phyloP scores from a whole-genome alignment of 2,888 invertebrate species.

The Brachyopa scutellaris region DNA sequence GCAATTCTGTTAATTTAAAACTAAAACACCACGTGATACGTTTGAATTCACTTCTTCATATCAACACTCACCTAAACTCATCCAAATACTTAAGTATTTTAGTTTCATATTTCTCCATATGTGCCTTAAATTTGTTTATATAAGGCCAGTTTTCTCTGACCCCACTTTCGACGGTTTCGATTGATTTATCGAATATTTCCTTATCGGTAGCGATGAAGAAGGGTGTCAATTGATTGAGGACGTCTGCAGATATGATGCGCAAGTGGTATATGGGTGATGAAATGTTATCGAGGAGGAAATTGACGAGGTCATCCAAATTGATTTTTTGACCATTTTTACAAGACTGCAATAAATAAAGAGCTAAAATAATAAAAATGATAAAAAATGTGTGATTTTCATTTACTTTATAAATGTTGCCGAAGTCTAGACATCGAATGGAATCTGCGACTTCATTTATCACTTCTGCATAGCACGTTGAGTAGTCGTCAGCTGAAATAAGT shows the following conservation, averaged over 20 bases:
- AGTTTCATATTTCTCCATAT: conserved; percentile 77
- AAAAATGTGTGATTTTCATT: conserved; percentile 1
- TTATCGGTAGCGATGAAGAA: conserved; percentile 79
- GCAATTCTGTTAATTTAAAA: conserved; percentile 79
- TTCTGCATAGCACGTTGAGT: conserved; percentile 73
- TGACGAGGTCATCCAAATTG: conserved; percentile 77
- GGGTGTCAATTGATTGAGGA: conserved; percentile 77
- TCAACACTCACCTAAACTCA: conserved; percentile 77
- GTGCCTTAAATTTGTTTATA: conserved; percentile 78
- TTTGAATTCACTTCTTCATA: too few relatives aligned
- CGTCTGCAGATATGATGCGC: conserved; percentile 75
- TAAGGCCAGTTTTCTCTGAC: conserved; percentile 77
- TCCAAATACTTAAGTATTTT: conserved; percentile 77
- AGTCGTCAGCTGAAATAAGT: conserved; percentile 72
- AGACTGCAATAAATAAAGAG: conserved; percentile 74
- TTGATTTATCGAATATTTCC: conserved; percentile 76
- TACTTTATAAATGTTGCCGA: conserved; percentile 77
- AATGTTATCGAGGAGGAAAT: conserved; percentile 78
- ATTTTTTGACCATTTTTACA: conserved; percentile 77
- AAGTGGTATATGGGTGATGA: conserved; percentile 76
- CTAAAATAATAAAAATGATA: too few relatives aligned
- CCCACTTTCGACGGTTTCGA: conserved; percentile 74
- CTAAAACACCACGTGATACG: conserved; percentile 71
- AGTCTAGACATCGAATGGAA: conserved; percentile 77
- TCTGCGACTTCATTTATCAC: conserved; percentile 76